These are phyloP conservation scores for Cebus imitator DNA, from an alignment of 2,113 vertebrate genomes.

Conservation along the genomic window DNA sequence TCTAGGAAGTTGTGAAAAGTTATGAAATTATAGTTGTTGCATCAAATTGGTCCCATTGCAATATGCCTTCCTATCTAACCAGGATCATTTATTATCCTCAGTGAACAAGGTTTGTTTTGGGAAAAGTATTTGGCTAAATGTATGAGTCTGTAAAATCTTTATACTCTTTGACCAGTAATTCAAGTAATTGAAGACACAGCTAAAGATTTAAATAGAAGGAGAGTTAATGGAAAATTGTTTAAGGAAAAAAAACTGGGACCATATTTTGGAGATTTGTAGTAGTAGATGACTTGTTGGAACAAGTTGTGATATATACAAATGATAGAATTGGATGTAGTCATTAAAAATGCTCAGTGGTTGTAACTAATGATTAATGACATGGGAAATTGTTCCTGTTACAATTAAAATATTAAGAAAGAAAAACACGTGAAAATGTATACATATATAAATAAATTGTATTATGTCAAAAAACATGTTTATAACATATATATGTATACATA, in stretches of 20 bases:
- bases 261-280: neutral
- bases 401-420: neutral
- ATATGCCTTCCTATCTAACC: neutral
- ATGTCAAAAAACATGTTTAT: neutral
- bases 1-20: neutral
- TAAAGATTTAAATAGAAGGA: neutral
- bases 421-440: neutral
- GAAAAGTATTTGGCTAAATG: neutral
- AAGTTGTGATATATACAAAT: neutral
- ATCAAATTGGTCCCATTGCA: neutral
- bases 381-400: neutral
- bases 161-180: neutral
- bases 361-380: neutral
- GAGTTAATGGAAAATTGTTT: neutral
- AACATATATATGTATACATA: neutral
- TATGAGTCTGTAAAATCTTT: neutral
- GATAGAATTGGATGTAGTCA: neutral
- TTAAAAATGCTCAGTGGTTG: neutral
- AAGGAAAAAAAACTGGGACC: neutral
- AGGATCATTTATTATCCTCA: neutral
- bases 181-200: neutral
- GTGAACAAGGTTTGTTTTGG: neutral
- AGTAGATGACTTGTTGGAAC: neutral
- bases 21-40: neutral
- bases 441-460: neutral